These are phyloP conservation scores for Quadriops clusia DNA, from an alignment of 2,888 invertebrate species.

Conservation along the genomic window DNA sequence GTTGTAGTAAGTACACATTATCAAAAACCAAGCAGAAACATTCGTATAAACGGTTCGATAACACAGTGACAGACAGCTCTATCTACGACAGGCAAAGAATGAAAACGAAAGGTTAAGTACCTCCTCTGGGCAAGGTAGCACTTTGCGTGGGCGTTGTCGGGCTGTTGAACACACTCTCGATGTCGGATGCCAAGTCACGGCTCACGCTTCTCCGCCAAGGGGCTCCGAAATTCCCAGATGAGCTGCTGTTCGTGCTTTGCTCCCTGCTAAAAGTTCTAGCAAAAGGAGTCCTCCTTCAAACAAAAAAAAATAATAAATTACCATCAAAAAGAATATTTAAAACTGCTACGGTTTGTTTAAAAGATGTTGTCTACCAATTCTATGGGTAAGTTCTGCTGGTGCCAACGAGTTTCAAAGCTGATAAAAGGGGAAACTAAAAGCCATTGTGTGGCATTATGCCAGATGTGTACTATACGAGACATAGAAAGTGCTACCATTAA, in stretches of 20 bases:
- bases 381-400: too few relatives aligned
- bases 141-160: slow-evolving; percentile 40
- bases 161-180: slow-evolving; percentile 60
- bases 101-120: slow-evolving; percentile 38
- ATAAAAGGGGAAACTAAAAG: too few relatives aligned
- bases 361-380: too few relatives aligned
- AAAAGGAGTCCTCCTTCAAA: slow-evolving; percentile 31
- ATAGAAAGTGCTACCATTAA: too few relatives aligned
- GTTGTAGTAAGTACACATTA: slow-evolving; percentile 17
- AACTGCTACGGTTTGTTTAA: slow-evolving; percentile 1
- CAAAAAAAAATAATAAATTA: slow-evolving; percentile 8
- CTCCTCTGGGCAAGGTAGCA: slow-evolving; percentile 60
- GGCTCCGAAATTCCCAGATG: slow-evolving; percentile 25
- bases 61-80: slow-evolving; percentile 15
- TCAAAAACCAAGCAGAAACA: slow-evolving; percentile 15
- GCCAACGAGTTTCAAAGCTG: too few relatives aligned
- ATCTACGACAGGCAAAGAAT: slow-evolving; percentile 18
- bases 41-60: too few relatives aligned
- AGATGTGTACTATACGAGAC: too few relatives aligned
- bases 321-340: slow-evolving; percentile 8
- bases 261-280: slow-evolving; percentile 35
- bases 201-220: slow-evolving; percentile 52
- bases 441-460: too few relatives aligned
- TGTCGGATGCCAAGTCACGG: slow-evolving; percentile 59
- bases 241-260: slow-evolving; percentile 22